phyloP scores from a whole-genome alignment of 1,140 invertebrate species.

The Drosophila baimaii region DNA sequence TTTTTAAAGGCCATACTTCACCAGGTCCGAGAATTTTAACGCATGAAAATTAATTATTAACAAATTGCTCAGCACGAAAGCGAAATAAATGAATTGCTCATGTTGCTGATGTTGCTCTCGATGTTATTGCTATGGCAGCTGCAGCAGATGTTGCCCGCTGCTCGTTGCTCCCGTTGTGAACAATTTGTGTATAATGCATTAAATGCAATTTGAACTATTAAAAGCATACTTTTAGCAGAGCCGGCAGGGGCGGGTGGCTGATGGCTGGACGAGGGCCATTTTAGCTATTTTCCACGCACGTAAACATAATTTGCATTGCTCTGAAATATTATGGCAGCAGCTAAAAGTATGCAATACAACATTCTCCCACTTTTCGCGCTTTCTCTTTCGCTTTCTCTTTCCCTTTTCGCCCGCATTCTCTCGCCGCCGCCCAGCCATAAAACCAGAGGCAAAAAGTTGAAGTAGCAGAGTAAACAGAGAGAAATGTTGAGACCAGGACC shows the following conservation, averaged over 20 bases:
- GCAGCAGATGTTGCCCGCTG: constrained; percentile 23
- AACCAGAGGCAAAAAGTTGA: constrained; percentile 31
- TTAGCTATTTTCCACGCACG: constrained; percentile 53
- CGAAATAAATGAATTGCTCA: constrained; percentile 41
- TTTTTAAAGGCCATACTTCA: constrained; percentile 10
- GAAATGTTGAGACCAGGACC: neutral
- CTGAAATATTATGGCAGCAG: constrained; percentile 69
- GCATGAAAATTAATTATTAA: constrained; percentile 52
- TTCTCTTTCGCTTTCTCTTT: constrained; percentile 4
- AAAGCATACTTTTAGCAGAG: constrained; percentile 61
- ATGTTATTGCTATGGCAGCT: constrained; percentile 22
- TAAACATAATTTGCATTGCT: constrained; percentile 72
- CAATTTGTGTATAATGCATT: constrained; percentile 63
- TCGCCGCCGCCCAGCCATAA: neutral
- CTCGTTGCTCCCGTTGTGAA: constrained; percentile 17
- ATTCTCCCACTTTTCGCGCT: constrained; percentile 20
- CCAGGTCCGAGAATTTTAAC: constrained; percentile 17
- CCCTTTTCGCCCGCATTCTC: neutral
- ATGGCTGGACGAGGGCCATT: constrained; percentile 27
- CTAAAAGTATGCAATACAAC: constrained; percentile 64
- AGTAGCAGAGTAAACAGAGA: constrained; percentile 42
- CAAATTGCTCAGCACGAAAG: constrained; percentile 46
- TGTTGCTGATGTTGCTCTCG: constrained; percentile 36
- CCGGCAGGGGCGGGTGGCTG: neutral
- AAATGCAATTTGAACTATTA: constrained; percentile 75